Evolutionary conservation across 1,140 invertebrate genomes (phyloP).

Genomic region (Rhynchophorus ferrugineus): DNA sequence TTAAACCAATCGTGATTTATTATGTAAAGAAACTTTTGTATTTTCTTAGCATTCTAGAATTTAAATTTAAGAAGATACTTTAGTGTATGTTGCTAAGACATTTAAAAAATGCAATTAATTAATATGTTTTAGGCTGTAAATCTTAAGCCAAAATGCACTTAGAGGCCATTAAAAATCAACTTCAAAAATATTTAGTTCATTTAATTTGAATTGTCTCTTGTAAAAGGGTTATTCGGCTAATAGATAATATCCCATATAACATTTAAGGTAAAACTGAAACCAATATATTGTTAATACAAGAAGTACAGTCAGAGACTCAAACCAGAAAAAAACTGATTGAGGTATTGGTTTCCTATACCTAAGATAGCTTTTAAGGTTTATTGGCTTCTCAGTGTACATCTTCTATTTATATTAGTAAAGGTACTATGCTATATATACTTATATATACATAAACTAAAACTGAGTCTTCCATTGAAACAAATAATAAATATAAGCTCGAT

Average conservation of each 20-base stretch:
- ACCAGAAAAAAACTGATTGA: background rate
- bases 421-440: constrained; percentile 17
- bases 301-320: background rate
- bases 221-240: background rate
- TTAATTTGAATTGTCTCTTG: constrained; percentile 12
- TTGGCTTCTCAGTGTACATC: constrained; percentile 13
- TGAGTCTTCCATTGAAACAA: constrained; percentile 43
- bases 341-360: constrained; percentile 1
- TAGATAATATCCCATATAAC: background rate
- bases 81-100: constrained; percentile 2
- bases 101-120: constrained; percentile 7
- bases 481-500: constrained; percentile 41
- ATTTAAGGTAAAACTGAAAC: background rate
- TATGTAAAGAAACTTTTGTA: constrained; percentile 16
- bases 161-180: background rate
- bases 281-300: background rate
- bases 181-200: constrained; percentile 4
- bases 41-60: constrained; percentile 12
- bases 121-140: constrained; percentile 1
- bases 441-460: constrained; percentile 37
- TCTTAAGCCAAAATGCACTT: background rate
- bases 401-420: constrained; percentile 18
- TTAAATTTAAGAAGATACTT: background rate
- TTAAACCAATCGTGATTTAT: constrained; percentile 7
- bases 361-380: constrained; percentile 4